phyloP scores from a whole-genome alignment of 2,888 invertebrate genomes.

The Lithophane socia region DNA sequence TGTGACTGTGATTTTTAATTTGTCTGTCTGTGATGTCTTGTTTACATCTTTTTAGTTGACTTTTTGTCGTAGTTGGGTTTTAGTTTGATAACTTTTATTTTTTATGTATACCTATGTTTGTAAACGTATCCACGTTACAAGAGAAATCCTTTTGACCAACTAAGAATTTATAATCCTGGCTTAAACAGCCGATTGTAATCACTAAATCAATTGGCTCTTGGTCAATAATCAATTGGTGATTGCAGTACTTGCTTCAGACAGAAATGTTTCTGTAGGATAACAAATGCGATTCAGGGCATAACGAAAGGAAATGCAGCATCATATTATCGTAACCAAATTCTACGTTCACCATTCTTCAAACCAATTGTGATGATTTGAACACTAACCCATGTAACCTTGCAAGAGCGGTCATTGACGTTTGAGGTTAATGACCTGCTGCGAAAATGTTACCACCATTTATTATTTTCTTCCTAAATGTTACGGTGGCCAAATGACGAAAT shows the following conservation, averaged over 20 bases:
- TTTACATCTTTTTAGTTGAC: no score
- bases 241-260: no score
- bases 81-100: no score
- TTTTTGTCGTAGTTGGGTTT: no score
- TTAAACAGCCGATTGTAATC: background rate
- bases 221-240: no score
- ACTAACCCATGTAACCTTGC: background rate
- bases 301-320: background rate
- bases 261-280: no score
- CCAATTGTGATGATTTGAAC: background rate
- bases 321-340: background rate
- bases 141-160: background rate
- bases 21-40: no score
- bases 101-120: background rate
- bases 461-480: slow-evolving; percentile 8
- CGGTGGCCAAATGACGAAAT: slow-evolving; percentile 16
- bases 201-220: background rate
- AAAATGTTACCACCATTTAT: slow-evolving; percentile 30
- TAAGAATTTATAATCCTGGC: background rate
- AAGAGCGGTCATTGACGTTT: slow-evolving; percentile 10
- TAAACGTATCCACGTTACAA: background rate
- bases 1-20: no score
- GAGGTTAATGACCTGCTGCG: slow-evolving; percentile 19
- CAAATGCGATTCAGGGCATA: background rate
- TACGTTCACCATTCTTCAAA: background rate